phyloP scores from a whole-genome alignment of 2,888 invertebrate genomes.

The Halictus ligatus region DNA sequence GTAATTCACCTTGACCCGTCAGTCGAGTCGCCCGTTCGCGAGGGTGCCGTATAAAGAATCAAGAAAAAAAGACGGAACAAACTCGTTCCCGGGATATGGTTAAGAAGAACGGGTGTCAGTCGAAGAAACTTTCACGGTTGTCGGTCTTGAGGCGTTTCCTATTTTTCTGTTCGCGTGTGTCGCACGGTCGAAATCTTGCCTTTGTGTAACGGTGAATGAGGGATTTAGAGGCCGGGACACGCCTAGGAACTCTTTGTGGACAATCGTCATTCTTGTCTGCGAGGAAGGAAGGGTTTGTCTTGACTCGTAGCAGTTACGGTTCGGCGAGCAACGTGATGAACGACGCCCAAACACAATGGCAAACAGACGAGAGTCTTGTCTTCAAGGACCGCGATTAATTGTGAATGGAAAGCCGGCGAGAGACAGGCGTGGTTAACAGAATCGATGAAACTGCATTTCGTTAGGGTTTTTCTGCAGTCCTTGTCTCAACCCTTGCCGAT shows the following conservation, averaged over 20 bases:
- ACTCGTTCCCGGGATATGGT: constrained; percentile 8
- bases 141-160: constrained; percentile 62
- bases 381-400: constrained; percentile 34
- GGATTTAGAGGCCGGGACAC: constrained; percentile 16
- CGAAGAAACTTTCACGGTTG: constrained; percentile 72
- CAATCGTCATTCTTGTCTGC: constrained; percentile 1
- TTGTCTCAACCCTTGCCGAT: not conserved
- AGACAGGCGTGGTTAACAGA: not conserved
- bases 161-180: constrained; percentile 46
- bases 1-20: constrained; percentile 27
- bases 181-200: constrained; percentile 4
- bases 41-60: constrained; percentile 24
- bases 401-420: constrained; percentile 21
- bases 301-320: constrained; percentile 13
- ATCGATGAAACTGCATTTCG: not conserved
- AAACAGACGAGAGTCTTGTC: constrained; percentile 1
- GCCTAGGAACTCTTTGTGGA: not conserved
- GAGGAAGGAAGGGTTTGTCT: not conserved
- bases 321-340: constrained; percentile 4
- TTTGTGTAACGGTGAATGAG: not conserved
- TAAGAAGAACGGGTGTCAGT: constrained; percentile 32
- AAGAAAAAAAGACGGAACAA: constrained; percentile 35
- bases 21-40: not conserved
- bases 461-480: not conserved
- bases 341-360: constrained; percentile 13